Evolutionary conservation across 2,113 vertebrate species (phyloP).

Genomic region (Albula goreensis): DNA sequence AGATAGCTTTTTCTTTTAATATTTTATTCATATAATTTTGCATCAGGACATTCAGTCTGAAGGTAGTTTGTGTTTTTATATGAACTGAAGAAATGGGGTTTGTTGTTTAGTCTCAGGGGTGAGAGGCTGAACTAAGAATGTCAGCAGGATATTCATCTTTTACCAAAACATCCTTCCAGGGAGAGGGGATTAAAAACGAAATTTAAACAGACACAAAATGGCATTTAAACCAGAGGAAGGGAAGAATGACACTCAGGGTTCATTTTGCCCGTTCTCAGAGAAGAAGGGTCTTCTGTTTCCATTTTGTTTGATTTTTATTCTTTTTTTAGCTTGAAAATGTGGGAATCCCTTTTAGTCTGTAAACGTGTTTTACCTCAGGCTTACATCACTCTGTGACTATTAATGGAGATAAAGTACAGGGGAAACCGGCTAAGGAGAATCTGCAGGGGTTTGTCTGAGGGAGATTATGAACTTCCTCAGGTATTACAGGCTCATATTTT

Average conservation of each 20-base stretch:
- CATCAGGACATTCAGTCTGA: background rate
- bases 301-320: background rate
- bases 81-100: background rate
- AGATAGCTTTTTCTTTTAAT: no score
- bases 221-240: no score
- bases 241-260: background rate
- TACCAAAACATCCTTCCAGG: no score
- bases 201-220: no score
- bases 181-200: no score
- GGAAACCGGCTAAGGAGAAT: slow-evolving; percentile 20
- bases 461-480: slow-evolving; percentile 18
- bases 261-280: background rate
- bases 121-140: background rate
- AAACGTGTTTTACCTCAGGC: slow-evolving; percentile 2
- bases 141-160: background rate
- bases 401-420: background rate
- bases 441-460: slow-evolving; percentile 14
- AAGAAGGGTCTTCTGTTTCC: background rate
- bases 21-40: no score
- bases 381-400: slow-evolving; percentile 17
- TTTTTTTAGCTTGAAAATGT: background rate
- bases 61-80: background rate
- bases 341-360: background rate
- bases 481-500: slow-evolving; percentile 10
- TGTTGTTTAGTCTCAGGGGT: background rate